Base-by-base conservation (phyloP, 2,113 vertebrate genomes). In the Pluvianellus socialis region DNA sequence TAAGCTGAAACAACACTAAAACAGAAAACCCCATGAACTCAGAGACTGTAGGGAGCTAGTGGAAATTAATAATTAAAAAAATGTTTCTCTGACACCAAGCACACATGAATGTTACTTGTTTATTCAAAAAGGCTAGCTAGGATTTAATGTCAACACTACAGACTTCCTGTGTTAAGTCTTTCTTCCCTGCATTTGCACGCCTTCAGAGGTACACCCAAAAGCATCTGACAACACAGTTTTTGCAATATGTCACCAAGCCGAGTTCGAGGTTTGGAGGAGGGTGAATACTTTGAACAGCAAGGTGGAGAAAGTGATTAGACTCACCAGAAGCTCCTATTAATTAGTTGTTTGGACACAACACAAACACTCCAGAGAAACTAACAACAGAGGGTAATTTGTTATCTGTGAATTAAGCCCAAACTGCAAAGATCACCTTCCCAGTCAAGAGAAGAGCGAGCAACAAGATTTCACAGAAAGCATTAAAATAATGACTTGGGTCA, bases 11-110 rank as follows among this genome's bases (percentile, higher is more conserved):
- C 32, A 90, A 62, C n/a, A 7, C 40, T n/a, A 85, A 67, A 85
- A 70, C 0, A 45, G 20, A 53, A 74, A 84, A 56, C 1, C 2
- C 1, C 35, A 67, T 10, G 33, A 84, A 35, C 4, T 26, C 40
- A 16, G 9, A 42, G 9, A 68, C 27, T 9, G 5, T 13, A 49
- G 27, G 11, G 8, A 80, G 32, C 20, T 27, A 59, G 47, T 32
- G 9, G 38, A 70, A 85, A 73, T 27, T 44, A 32, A 35, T 52
- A 65, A 62, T 40, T 61, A 67, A 56, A 27, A 6, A 10, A 23
- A 27, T 12, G 13, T 16, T 82, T 88, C 30, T 70, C 70, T 55
- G 27, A 70, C 44, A 71, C 42, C 59, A 62, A 77, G 42, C 28
- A 90, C 28, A 8, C 3, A 9, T 26, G 14, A 68, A 6, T 68